Conservation (phyloP, 2,888 invertebrate species). For the Phasia obesa region DNA sequence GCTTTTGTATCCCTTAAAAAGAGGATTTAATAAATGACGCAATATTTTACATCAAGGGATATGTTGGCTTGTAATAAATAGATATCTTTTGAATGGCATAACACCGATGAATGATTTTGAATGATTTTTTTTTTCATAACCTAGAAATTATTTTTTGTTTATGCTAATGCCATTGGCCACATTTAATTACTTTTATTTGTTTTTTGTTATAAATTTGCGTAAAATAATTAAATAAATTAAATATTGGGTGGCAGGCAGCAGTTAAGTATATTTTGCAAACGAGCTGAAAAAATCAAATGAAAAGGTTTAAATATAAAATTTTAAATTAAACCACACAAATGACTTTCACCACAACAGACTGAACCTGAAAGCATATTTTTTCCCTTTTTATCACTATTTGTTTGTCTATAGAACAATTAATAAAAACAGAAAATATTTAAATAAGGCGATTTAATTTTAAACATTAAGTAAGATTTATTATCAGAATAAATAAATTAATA, state of each 20-base stretch:
- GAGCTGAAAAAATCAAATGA: neutral
- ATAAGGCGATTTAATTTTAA: neutral
- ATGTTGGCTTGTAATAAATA: too few species aligned
- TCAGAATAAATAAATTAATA: neutral
- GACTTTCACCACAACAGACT: neutral
- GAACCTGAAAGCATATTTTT: neutral
- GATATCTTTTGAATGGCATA: too few species aligned
- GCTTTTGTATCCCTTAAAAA: neutral
- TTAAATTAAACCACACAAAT: slow-evolving; percentile 18
- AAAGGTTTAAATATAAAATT: slow-evolving; percentile 3
- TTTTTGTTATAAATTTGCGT: neutral
- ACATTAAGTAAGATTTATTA: too few species aligned
- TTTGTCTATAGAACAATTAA: too few species aligned
- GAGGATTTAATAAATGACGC: neutral
- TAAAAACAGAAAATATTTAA: too few species aligned
- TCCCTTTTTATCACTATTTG: neutral
- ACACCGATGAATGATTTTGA: neutral
- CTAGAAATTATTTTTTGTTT: slow-evolving; percentile 1
- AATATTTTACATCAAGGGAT: too few species aligned
- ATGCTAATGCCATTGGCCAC: slow-evolving; percentile 21
- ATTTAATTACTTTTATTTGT: slow-evolving; percentile 32
- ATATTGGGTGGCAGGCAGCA: neutral
- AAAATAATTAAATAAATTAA: slow-evolving; percentile 35
- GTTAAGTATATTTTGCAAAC: slow-evolving; percentile 1
- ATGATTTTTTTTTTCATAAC: neutral